Percentiles rank a stretch among this genome's conserved stretches.
These are phyloP conservation scores for Copsychus sechellarum DNA, from an alignment of 2,113 vertebrate genomes.

Conservation along the genomic window DNA sequence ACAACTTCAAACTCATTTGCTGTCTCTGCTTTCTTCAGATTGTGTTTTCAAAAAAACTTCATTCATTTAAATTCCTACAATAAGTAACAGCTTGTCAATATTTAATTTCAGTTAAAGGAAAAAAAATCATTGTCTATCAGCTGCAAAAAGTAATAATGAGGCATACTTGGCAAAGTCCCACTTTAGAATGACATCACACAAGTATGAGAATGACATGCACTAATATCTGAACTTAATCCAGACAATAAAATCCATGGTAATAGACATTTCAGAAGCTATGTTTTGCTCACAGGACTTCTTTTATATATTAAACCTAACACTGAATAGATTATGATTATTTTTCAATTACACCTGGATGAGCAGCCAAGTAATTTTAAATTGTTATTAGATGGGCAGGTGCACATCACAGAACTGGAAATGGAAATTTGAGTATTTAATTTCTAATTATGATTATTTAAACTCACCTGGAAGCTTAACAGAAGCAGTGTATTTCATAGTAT, in stretches of 20 bases:
- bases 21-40: not conserved
- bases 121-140: not conserved
- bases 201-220: not conserved
- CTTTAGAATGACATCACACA: not conserved
- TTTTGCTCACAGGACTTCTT: not conserved
- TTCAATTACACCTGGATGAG: not conserved
- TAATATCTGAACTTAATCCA: not conserved
- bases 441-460: not conserved
- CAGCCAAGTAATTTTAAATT: not conserved
- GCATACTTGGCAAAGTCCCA: not conserved
- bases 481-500: not conserved
- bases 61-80: constrained; percentile 1
- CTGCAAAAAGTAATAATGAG: not conserved
- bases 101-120: constrained; percentile 5
- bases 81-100: constrained; percentile 38
- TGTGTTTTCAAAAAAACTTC: not conserved
- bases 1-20: not conserved
- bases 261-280: not conserved
- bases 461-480: not conserved
- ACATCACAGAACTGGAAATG: not conserved
- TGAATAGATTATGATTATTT: constrained; percentile 24
- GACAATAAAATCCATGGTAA: not conserved
- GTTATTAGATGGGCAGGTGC: not conserved
- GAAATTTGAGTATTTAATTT: not conserved
- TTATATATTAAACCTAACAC: constrained; percentile 4